Percentiles rank a stretch among this genome's conserved stretches.
These are phyloP conservation scores for Malachius bipustulatus DNA, from an alignment of 2,888 invertebrate genomes.

Conservation along the genomic window DNA sequence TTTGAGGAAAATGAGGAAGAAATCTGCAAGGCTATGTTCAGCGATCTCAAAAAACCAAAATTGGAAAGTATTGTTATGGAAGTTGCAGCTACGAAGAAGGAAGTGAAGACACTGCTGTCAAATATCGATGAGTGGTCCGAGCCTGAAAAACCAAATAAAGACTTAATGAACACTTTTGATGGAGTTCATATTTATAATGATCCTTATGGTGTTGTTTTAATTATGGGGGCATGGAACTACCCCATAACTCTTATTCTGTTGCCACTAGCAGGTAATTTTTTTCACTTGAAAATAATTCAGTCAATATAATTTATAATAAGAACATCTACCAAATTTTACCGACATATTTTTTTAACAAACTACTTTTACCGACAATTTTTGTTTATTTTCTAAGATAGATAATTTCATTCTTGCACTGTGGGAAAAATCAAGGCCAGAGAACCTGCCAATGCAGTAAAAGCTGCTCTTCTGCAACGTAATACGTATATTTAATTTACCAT, in stretches of 20 bases:
- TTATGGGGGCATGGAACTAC: slow-evolving; percentile 96
- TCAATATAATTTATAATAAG: no score
- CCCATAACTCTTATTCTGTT: slow-evolving; percentile 62
- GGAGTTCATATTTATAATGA: slow-evolving; percentile 66
- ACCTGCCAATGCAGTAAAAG: no score
- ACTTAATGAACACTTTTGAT: slow-evolving; percentile 59
- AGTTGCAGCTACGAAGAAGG: slow-evolving; percentile 60
- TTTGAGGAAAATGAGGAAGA: slow-evolving; percentile 62
- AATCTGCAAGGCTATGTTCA: slow-evolving; percentile 61
- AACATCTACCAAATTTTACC: no score
- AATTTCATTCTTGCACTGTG: no score
- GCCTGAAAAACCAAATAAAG: slow-evolving; percentile 57
- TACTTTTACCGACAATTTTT: no score
- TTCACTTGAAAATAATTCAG: no score
- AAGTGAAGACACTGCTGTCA: slow-evolving; percentile 53
- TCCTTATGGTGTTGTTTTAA: slow-evolving; percentile 83
- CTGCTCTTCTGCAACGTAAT: no score
- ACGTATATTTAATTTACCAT: no score
- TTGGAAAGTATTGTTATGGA: slow-evolving; percentile 65
- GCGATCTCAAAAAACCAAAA: slow-evolving; percentile 65
- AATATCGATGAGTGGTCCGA: slow-evolving; percentile 68
- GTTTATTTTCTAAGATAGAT: no score
- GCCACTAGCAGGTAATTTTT: slow-evolving; percentile 45
- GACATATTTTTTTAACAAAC: no score
- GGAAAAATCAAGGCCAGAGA: no score